Base-by-base conservation (phyloP, 1,140 invertebrate genomes). In the Drosophila albomicans region DNA sequence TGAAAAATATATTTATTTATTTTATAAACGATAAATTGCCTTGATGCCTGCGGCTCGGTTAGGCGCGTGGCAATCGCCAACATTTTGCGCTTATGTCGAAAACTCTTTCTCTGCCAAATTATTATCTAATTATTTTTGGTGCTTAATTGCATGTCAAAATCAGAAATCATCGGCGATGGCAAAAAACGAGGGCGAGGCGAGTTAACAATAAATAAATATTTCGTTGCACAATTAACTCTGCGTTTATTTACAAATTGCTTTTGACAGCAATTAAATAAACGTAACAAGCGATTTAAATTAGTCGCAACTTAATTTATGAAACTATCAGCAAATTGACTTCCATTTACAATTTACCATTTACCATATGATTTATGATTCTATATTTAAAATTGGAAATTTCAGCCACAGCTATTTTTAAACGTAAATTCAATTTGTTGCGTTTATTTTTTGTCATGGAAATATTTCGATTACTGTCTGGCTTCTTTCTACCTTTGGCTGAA, bases 141-240 rank as follows among this genome's bases (percentile, higher is more conserved):
- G 52, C 49, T 66, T 72, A 72, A 72, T 66, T 72, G 46, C 69
- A 72, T 62, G 71, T 54, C 41, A 62, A 69, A 71, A 16, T 57
- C 41, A 48, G 30, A 46, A 67, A 57, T 43, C 30, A 57, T 28
- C 45, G 28, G 10, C 35, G 20, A 25, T 20, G 20, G 20, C 20
- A 20, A 20, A 20, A 4, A 0, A 3, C 20, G 1, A 54, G 28
- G 11, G 16, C 43, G 25, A 30, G 1, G 4, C 25, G 16, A 56
- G 38, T 32, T 30, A 52, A 56, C 59, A 38, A 38, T 54, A 57
- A 63, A 71, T 71, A 38, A 25, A 52, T 43, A 41, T 25, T 32
- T 13, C 7, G 11, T 52, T 49, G 35, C 32, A 38, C 48, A 63
- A 64, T 64, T 64, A 54, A 54, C 49, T 54, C 41, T 25, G 5